Base-by-base conservation (phyloP, 64 coral and sea anemone species). In the Orbicella faveolata region DNA sequence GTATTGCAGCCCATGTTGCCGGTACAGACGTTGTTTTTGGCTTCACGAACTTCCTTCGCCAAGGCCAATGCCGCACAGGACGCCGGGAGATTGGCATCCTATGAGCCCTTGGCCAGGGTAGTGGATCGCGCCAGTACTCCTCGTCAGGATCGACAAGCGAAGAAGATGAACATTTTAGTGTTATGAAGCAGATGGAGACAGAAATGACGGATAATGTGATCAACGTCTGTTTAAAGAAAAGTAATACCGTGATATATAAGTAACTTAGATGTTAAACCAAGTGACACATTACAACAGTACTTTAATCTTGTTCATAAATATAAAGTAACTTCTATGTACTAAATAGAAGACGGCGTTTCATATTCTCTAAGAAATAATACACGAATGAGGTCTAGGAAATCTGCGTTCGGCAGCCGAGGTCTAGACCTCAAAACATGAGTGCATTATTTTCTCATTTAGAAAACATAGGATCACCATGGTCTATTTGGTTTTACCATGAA, bases 201-300 rank as follows among this genome's bases (percentile, higher is more conserved):
- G 21, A 17, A 54, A 78, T 20, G 10, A 48, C 44, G 2, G 23
- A 8, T n/a, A 78, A 6, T 26, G 20, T 21, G 12, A 53, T 2
- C 36, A 78, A 78, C 23, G 6, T 78, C 76, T 78, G 76, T 78
- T 23, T 18, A 52, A 78, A 41, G 44, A 54, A 78, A 53, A 78
- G 2, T 13, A 78, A 53, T 2, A 26, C 2, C n/a, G 66, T 25
- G 4, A 25, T 20, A 21, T 20, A 6, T 69, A 69, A 68, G 7
- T 6, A 57, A 57, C 1, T 9, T 8, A 57, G 39, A 41, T 41
- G 39, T 41, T 41, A 41, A 41, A 41, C 39, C 4, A 57, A 4
- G 54, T 57, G 54, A 57, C 54, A 57, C 9, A 14, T 57, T 57
- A 10, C 39, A 41, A 2, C 39, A 41, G 4, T 41, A 41, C 39